Evolutionary conservation across 2,113 vertebrate species (phyloP).

Genomic region (Aspidoscelis tigris): DNA sequence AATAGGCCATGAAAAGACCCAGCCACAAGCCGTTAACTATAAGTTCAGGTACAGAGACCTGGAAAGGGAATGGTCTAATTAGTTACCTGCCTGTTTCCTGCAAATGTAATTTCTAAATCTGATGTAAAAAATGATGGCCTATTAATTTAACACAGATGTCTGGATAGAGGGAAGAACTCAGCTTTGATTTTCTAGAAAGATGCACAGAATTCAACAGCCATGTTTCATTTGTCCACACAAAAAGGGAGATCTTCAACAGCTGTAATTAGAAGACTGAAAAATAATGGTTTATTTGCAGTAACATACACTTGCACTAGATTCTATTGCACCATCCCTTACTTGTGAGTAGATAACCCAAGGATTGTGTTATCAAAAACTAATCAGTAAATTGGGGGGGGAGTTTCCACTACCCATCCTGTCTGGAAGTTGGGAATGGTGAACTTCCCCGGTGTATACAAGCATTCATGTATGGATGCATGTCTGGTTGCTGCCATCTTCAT

Average conservation of each 20-base stretch:
- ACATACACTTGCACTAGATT: too few species aligned
- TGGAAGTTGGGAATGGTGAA: too few species aligned
- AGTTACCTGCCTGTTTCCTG: constrained; percentile 18
- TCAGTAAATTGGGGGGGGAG: too few species aligned
- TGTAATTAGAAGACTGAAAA: too few species aligned
- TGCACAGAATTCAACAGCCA: not conserved
- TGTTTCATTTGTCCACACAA: constrained; percentile 1
- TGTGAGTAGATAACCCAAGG: not conserved
- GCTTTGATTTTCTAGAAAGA: not conserved
- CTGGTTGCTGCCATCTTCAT: too few species aligned
- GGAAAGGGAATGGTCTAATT: constrained; percentile 25
- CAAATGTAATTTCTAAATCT: not conserved
- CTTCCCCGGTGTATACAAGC: too few species aligned
- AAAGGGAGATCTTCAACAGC: not conserved
- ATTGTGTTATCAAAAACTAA: too few species aligned
- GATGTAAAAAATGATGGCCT: constrained; percentile 3
- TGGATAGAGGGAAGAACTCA: not conserved
- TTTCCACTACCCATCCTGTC: too few species aligned
- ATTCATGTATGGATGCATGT: too few species aligned
- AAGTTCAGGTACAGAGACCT: constrained; percentile 6
- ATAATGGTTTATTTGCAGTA: too few species aligned
- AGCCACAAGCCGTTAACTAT: not conserved
- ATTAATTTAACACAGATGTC: constrained; percentile 22
- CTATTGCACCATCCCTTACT: not conserved
- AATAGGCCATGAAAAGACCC: constrained; percentile 23